A percentile compares a stretch with the other conserved stretches of the same genome.
Conservation (phyloP, 2,797 vertebrate genomes). For the Parotocinclus haroldoi region DNA sequence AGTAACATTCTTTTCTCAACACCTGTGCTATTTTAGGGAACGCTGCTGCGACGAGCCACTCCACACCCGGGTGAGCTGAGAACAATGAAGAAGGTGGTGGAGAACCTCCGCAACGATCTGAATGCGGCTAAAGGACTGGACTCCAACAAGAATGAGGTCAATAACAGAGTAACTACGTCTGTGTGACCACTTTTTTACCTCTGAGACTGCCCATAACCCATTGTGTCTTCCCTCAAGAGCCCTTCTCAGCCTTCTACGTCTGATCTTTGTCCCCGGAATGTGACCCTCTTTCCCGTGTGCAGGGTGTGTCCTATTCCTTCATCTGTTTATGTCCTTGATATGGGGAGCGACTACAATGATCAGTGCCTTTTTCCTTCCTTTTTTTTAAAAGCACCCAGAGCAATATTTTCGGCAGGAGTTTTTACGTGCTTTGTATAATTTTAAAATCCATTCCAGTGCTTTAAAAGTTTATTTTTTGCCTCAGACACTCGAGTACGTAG, state of each 20-base stretch:
- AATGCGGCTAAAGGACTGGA: constrained; percentile 97
- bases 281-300: constrained; percentile 60
- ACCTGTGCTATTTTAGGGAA: constrained; percentile 69
- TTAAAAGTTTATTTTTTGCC: constrained; percentile 56
- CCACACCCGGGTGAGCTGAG: constrained; percentile 96
- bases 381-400: constrained; percentile 60
- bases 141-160: constrained; percentile 99
- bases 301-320: constrained; percentile 6
- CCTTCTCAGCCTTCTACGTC: constrained; percentile 64
- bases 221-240: constrained; percentile 71
- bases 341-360: constrained; percentile 56
- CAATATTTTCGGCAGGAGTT: constrained; percentile 72
- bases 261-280: constrained; percentile 38
- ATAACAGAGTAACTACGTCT: constrained; percentile 96
- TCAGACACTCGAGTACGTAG: constrained; percentile 66
- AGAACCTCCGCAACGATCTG: constrained; percentile 94
- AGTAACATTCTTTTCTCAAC: no score
- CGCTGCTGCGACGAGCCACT: constrained; percentile 88
- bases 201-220: constrained; percentile 63
- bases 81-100: constrained; percentile 93
- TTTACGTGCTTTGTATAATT: constrained; percentile 52
- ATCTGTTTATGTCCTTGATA: constrained; percentile 58
- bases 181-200: constrained; percentile 82
- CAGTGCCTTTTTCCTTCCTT: constrained; percentile 74
- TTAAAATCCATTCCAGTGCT: constrained; percentile 31